phyloP scores from a whole-genome alignment of 2,888 invertebrate species.

The Ecdyonurus torrentis region DNA sequence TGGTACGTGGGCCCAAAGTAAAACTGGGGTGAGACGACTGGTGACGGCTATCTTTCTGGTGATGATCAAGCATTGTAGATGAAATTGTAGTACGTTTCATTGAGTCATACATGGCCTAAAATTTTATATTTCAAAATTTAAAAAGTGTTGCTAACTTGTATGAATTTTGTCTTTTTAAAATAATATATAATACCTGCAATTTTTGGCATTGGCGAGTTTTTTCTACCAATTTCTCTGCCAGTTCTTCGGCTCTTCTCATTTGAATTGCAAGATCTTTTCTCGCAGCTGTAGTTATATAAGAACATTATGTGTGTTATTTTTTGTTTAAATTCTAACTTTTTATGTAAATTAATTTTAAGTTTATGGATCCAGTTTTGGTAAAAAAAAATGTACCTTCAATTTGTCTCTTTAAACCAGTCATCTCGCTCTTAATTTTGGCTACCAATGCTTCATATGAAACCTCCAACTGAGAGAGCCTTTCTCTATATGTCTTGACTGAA shows the following conservation, averaged over 20 bases:
- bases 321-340: not conserved
- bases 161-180: not conserved
- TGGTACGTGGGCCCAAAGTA: not conserved
- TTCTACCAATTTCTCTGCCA: constrained; percentile 16
- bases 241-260: constrained; percentile 15
- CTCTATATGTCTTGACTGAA: constrained; percentile 9
- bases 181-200: constrained; percentile 14
- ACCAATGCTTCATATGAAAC: constrained; percentile 11
- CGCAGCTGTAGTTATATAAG: constrained; percentile 14
- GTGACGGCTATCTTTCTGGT: not conserved
- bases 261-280: constrained; percentile 17
- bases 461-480: constrained; percentile 11
- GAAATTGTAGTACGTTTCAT: not conserved
- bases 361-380: not conserved
- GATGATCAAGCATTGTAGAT: not conserved
- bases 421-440: constrained; percentile 13
- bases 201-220: constrained; percentile 16
- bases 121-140: not conserved
- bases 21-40: not conserved
- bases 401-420: constrained; percentile 12
- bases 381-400: constrained; percentile 12
- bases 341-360: not conserved
- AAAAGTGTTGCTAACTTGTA: not conserved
- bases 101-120: not conserved
- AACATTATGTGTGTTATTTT: not conserved